Base-by-base conservation (phyloP, 2,888 invertebrate genomes). In the Diadegma fenestrale region DNA sequence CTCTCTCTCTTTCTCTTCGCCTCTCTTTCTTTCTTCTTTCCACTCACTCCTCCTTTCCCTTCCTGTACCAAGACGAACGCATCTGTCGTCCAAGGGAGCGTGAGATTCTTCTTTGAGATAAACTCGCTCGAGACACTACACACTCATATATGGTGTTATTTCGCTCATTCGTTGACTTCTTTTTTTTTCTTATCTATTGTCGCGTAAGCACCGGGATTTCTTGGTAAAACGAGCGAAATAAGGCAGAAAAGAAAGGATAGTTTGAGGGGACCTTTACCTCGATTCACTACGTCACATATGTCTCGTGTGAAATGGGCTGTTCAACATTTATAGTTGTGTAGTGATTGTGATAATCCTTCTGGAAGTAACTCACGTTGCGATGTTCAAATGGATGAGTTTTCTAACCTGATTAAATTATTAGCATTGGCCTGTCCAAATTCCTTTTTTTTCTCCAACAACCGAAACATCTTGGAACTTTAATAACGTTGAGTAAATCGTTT, bases 71-170 rank as follows among this genome's bases (percentile, higher is more conserved):
- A 69, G 71, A 71, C 48, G 54, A 79, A 76, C 75, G 82, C 85
- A 85, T 85, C 85, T 85, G 85, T 75, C 85, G 82, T 77, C 37
- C 79, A 72, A 51, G 17, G 72, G 63, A 66, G 48, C 63, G 68
- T 33, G 77, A 78, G 86, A 86, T 86, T 80, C 72, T 85, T 33
- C 73, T 78, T 69, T 80, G 80, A 86, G 86, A 83, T 86, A 83
- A 83, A 78, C 63, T 80, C 69, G 77, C 66, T 76, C 76, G 80
- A 80, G 80, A 83, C 80, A 69, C 83, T 83, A 73, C 68, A 73
- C 68, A 80, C 61, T 83, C 86, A 77, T 86, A 77, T 83, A 80
- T 80, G 80, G 72, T 48, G 80, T 86, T 83, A 83, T 83, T 80
- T 84, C 86, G 73, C 83, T 84, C 83, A 80, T 83, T 86, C 83